A percentile compares a stretch with the other conserved stretches of the same genome.
phyloP scores from a whole-genome alignment of 2,797 vertebrate genomes.

The Vultur gryphus region DNA sequence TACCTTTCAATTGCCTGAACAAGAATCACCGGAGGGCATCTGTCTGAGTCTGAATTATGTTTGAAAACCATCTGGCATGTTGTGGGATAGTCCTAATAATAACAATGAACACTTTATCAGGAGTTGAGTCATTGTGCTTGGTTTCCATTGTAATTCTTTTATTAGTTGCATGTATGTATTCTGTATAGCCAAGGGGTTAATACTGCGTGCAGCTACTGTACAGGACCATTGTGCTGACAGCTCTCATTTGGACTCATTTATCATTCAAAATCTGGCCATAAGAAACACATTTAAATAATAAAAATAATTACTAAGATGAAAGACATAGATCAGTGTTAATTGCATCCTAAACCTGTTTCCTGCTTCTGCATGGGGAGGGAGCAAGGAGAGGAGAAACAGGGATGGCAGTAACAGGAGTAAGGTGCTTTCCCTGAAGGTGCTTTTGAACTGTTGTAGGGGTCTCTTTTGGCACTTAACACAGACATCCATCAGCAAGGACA shows the following conservation, averaged over 20 bases:
- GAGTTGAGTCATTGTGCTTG: not conserved
- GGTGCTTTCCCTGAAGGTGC: not conserved
- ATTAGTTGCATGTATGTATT: not conserved
- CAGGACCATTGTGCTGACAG: not conserved
- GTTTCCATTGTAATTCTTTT: not conserved
- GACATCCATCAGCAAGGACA: not conserved
- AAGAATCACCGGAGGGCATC: slow-evolving; percentile 45
- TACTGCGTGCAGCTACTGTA: not conserved
- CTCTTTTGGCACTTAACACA: not conserved
- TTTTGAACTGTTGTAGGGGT: not conserved
- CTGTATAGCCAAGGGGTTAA: not conserved
- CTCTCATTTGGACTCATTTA: not conserved
- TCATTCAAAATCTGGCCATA: not conserved
- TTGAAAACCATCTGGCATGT: slow-evolving; percentile 24
- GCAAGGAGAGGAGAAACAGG: not conserved
- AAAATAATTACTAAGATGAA: slow-evolving; percentile 23
- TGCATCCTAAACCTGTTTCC: not conserved
- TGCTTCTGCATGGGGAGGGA: not conserved
- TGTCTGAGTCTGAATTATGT: slow-evolving; percentile 6
- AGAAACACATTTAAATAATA: not conserved
- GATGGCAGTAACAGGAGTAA: not conserved
- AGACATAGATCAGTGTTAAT: not conserved
- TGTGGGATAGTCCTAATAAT: slow-evolving; percentile 12
- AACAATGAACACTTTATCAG: slow-evolving; percentile 19
- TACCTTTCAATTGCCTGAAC: slow-evolving; percentile 36